Base-by-base conservation (phyloP, 53 echinoderm and acorn worm species). In the Antedon mediterranea region DNA sequence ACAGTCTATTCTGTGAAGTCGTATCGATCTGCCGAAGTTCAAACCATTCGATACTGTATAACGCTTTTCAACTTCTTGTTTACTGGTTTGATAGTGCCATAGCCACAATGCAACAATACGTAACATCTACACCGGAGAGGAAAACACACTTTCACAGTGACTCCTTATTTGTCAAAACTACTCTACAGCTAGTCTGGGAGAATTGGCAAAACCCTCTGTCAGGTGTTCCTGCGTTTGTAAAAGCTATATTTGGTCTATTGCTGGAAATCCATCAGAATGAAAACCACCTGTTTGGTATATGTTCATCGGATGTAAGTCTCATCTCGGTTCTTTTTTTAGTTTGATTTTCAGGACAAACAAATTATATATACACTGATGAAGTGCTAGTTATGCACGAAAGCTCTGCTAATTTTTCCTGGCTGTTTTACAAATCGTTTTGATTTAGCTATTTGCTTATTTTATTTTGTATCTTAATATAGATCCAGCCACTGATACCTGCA, bases 151-250 rank as follows among this genome's bases (percentile, higher is more conserved):
- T 76, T 34, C 32, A 7, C 34, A 5, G 34, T 26, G 76, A 86
- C 6, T 82, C 89, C 2, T 31, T 74, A 0, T 76, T 83, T 3
- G 84, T 84, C 11, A 73, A 70, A 15, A 71, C 43, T 13, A 80
- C 86, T 20, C 76, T 92, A 33, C 75, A 73, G 32, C 82, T 89
- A 26, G 78, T 89, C 13, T 92, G 92, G 92, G 86, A 77, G 75
- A 84, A 89, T 30, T 92, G 92, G 92, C 88, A 92, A 78, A 92
- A 86, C 75, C 92, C 92, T 26, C 78, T 92, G 23, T 86, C 89
- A 34, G 92, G 92, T 30, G 92, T 92, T 34, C 71, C 82, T 4
- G 89, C 86, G 33, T 84, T 84, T 76, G 82, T 89, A 43, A 84
- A 85, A 31, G 76, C 84, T 9, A 43, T 83, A 32, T 82, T 92